Evolutionary conservation across 53 echinoderm and acorn worm genomes (phyloP), one percentile per base, ranked within the genome.

Genomic region (Hippasteria phrygiana): DNA sequence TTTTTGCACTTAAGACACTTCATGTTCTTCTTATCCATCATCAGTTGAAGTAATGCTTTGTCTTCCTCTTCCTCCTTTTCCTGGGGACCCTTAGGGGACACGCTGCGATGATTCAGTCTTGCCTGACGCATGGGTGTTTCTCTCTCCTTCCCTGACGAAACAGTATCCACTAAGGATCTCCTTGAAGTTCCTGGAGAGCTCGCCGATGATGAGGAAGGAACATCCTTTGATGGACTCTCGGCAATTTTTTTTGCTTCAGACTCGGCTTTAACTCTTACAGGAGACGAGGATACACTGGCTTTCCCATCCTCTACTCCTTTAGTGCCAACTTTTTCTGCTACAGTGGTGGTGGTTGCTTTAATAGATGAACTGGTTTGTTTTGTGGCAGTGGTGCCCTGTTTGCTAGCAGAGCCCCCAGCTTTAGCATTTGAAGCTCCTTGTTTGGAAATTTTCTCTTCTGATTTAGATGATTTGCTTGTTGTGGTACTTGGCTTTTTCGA

Each of bases 1-100:
- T 95, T 97, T 76, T 94, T 94, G 90, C 95, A 95, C 56, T 92
- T 94, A 64, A 93, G 88, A 85, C 95, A 94, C 4, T 91, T 92
- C 38, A 93, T 80, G 56, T 90, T 83, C 70, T 93, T 91, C 87
- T 93, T 96, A 80, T 96, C 97, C 93, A 93, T 94, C 80, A 95
- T 90, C 53, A 88, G 47, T 43, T 94, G 84, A 50, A 91, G 64
- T 31, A 73, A 41, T 34, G 85, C 91, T 62, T 92, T 94, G 36
- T 94, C 94, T 13, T 93, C 84, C 20, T 91, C 91, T 11, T 93
- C 93, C 51, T 90, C 79, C 56, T 93, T 90, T 24, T 43, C 77
- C 37, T 92, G 89, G 9, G 50, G 88, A n/a, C 74, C 88, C 26
- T 64, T 82, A n/a, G 92, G 87, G 5, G 94, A 94, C 27, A 93